Percentiles rank a stretch among this genome's conserved stretches.
These are phyloP conservation scores for Hemicrepidius hirtus DNA, from an alignment of 2,888 invertebrate genomes.

Conservation along the genomic window DNA sequence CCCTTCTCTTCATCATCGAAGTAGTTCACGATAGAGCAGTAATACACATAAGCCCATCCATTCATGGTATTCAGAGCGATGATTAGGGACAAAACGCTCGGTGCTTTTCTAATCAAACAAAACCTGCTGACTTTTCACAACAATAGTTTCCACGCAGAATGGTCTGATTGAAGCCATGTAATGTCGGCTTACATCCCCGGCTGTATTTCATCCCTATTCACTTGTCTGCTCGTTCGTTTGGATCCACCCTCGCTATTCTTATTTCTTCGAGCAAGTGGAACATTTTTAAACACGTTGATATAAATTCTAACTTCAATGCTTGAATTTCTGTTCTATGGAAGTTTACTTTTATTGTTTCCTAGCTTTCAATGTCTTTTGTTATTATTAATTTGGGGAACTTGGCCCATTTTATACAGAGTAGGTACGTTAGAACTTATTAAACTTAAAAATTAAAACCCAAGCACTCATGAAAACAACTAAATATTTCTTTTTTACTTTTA, in stretches of 20 bases:
- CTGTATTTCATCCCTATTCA: slow-evolving; percentile 56
- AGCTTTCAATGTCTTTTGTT: too few relatives aligned
- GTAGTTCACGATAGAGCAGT: slow-evolving; percentile 51
- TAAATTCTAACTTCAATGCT: slow-evolving; percentile 21
- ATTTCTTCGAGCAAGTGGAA: slow-evolving; percentile 53
- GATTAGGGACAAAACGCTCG: slow-evolving; percentile 70
- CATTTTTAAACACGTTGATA: slow-evolving; percentile 46
- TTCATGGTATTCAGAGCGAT: slow-evolving; percentile 58
- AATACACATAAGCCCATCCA: slow-evolving; percentile 54
- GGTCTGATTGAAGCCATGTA: slow-evolving; percentile 69
- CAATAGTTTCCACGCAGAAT: slow-evolving; percentile 65
- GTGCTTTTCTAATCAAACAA: slow-evolving; percentile 71
- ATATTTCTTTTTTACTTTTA: too few relatives aligned
- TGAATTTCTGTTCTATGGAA: too few relatives aligned
- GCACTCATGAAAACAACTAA: too few relatives aligned
- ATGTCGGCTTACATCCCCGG: slow-evolving; percentile 61
- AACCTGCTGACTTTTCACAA: slow-evolving; percentile 71
- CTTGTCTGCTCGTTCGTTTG: slow-evolving; percentile 52
- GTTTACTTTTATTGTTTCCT: too few relatives aligned
- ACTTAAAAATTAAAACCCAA: too few relatives aligned
- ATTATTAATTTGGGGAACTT: too few relatives aligned
- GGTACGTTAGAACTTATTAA: too few relatives aligned
- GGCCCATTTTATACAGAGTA: too few relatives aligned
- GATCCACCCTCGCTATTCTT: slow-evolving; percentile 54
- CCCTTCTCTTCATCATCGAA: slow-evolving; percentile 50